phyloP scores from a whole-genome alignment of 2,797 vertebrate species.

The Sardinella longiceps region DNA sequence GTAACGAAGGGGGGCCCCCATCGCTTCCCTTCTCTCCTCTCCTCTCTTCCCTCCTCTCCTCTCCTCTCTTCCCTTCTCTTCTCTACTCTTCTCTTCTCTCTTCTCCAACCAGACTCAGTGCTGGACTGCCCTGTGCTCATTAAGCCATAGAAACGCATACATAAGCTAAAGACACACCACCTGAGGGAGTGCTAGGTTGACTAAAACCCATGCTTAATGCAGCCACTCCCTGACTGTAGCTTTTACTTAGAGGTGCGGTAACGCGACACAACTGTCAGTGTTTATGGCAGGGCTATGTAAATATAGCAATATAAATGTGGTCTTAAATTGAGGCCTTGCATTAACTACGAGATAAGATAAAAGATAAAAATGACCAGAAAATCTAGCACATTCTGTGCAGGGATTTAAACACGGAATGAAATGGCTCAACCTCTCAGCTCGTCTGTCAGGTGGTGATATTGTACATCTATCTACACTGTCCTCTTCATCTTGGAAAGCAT shows the following conservation, averaged over 20 bases:
- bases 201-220: neutral
- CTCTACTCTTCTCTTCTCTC: neutral
- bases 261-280: neutral
- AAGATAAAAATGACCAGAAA: neutral
- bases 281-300: neutral
- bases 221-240: neutral
- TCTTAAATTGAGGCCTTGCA: neutral
- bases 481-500: neutral
- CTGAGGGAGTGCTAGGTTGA: neutral
- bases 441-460: neutral
- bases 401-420: neutral
- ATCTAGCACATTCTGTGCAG: neutral
- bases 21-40: neutral
- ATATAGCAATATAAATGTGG: too few relatives aligned
- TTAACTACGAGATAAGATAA: neutral
- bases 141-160: neutral
- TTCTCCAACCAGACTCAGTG: neutral
- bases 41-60: neutral
- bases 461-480: neutral
- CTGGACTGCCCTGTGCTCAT: neutral
- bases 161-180: neutral
- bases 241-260: neutral
- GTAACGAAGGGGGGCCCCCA: conserved; percentile 69
- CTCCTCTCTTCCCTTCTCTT: neutral
- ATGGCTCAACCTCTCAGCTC: neutral